Evolutionary conservation across 2,888 invertebrate genomes (phyloP), one percentile per base, ranked within the genome.

Genomic region (Cataglyphis cursor): DNA sequence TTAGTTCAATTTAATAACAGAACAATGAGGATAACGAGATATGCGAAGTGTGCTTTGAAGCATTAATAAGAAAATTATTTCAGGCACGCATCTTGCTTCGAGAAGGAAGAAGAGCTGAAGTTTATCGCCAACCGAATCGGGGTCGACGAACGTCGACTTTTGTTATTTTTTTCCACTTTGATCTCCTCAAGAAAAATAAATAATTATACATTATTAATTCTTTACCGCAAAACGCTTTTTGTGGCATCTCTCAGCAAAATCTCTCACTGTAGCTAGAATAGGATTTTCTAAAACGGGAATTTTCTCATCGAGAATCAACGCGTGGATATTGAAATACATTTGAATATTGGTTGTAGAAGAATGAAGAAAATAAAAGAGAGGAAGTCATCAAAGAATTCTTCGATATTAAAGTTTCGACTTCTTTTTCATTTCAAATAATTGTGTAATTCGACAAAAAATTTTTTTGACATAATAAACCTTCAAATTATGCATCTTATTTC

Each of bases 71-170:
- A 44, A 24, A 65, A 76, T 80, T 70, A 21, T 70, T 68, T 80
- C 78, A 80, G 35, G 12, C 38, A 68, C 38, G 15, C n/a, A n/a
- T 57, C 10, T 57, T 3, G 18, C 8, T 15, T 70, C 31, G 24
- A 24, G 18, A 0, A 70, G 4, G 9, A 68, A 65, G 12, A 44
- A 44, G 21, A 64, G 21, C 31, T 18, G 12, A 68, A 44, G 35
- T 35, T 80, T 18, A 3, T 48, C 57, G 18, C 3, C 31, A 10
- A 76, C 12, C 15, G 15, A 51, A 38, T 35, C 28, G 59, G 24
- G 73, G 64, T 87, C 87, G 24, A 81, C 15, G 72, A 28, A 75
- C 59, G 10, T 74, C 62, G 74, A 85, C 44, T 86, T 86, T 83
- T 54, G 44, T 59, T 59, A 18, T 9, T n/a, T 28, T 61, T 62